Evolutionary conservation across 2,113 vertebrate genomes (phyloP), one percentile per base, ranked within the genome.

Genomic region (Cariama cristata): DNA sequence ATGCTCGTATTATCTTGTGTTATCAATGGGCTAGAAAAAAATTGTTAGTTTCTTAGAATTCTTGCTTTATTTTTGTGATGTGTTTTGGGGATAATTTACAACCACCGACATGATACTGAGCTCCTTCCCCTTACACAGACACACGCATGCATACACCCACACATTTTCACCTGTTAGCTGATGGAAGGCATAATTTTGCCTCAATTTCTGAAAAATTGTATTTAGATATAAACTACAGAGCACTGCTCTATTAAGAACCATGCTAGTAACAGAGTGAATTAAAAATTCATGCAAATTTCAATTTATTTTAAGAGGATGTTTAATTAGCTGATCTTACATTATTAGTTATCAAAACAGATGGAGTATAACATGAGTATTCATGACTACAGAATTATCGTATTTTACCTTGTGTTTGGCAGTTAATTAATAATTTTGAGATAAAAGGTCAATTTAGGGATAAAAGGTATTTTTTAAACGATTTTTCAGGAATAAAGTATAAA

Each of bases 81-180:
- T 8, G 12, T 71, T 92, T 72, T 72, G 49, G 28, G 62, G 69
- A 30, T 49, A 44, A 67, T 64, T 79, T 80, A 12, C 17, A 86
- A 20, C 40, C 18, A 77, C 21, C 33, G 35, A 4, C 4, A 3
- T 5, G 13, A 28, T n/a, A 53, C 17, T 30, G n/a, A 45, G 28
- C n/a, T 76, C n/a, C 49, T 12, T 63, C 32, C 44, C 20, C 3
- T 71, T n/a, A 33, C 11, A 21, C n/a, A 58, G 49, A 23, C 21
- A 49, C 23, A 5, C 2, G 4, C 10, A 2, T 38, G 22, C 11
- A 32, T 6, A 11, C 2, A 15, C 6, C 22, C n/a, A 23, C 32
- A 5, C 0, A 2, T 24, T 67, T 91, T 80, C 79, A 22, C 27
- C 8, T 84, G 35, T 64, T 35, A 71, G 18, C 4, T 84, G 53